Conservation (phyloP, 2,113 vertebrate species). For the Brachypodius melanocephalos region DNA sequence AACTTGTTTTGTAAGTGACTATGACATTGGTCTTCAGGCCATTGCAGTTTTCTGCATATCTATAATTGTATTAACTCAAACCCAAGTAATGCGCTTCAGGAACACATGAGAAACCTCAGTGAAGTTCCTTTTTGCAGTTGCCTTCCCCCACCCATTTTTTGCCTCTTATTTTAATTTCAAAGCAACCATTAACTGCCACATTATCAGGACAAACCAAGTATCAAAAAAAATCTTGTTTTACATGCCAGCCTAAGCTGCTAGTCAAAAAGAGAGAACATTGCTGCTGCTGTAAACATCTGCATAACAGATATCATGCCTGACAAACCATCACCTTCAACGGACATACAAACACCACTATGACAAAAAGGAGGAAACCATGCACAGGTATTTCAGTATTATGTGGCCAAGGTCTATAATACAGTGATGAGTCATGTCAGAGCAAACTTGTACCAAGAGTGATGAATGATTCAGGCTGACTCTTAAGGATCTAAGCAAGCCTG, state of each 20-base stretch:
- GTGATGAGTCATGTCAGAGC: slow-evolving; percentile 36
- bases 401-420: slow-evolving; percentile 71
- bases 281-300: slow-evolving; percentile 42
- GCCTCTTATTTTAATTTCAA: background rate
- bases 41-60: background rate
- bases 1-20: background rate
- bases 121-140: background rate
- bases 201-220: background rate
- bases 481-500: slow-evolving; percentile 40
- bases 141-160: background rate
- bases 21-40: background rate
- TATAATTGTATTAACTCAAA: background rate
- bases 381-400: slow-evolving; percentile 63
- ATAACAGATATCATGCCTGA: slow-evolving; percentile 62
- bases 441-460: slow-evolving; percentile 16
- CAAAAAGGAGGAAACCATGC: slow-evolving; percentile 74
- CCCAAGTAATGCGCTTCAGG: background rate
- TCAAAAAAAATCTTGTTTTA: background rate
- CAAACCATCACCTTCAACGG: slow-evolving; percentile 64
- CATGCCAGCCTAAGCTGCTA: slow-evolving; percentile 22
- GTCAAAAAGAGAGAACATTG: slow-evolving; percentile 30
- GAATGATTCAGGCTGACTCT: background rate
- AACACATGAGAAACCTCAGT: background rate
- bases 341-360: slow-evolving; percentile 68
- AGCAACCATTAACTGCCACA: background rate